Percentiles rank a stretch among this genome's conserved stretches.
Evolutionary conservation across 1,140 invertebrate species (phyloP).

Genomic region (Drosophila neocordata): DNA sequence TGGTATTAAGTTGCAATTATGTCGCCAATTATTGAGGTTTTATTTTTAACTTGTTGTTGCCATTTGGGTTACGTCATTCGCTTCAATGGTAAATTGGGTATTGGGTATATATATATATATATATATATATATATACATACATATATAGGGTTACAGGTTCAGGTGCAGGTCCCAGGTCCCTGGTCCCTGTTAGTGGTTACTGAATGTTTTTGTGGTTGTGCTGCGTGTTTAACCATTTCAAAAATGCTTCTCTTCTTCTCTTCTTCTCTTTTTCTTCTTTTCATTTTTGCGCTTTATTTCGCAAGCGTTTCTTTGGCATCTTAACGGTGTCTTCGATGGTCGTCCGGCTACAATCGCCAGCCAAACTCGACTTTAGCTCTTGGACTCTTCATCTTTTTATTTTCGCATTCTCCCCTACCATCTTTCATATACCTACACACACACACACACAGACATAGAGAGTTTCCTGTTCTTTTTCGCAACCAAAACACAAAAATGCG

Average conservation of each 20-base stretch:
- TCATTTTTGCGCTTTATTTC: conserved; percentile 56
- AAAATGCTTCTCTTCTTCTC: conserved; percentile 30
- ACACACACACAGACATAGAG: conserved; percentile 5
- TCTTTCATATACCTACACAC: neutral
- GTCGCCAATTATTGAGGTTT: conserved; percentile 80
- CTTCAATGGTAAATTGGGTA: conserved; percentile 29
- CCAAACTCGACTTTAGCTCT: conserved; percentile 35
- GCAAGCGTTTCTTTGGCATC: conserved; percentile 33
- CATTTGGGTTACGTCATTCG: conserved; percentile 52
- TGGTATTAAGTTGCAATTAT: conserved; percentile 81
- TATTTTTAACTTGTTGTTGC: conserved; percentile 75
- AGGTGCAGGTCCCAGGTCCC: conserved; percentile 33
- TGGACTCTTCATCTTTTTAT: conserved; percentile 67
- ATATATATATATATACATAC: no score
- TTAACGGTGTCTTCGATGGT: conserved; percentile 36
- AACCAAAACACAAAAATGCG: conserved; percentile 68
- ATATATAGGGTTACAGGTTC: conserved; percentile 60
- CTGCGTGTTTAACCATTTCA: conserved; percentile 69
- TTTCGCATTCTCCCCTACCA: conserved; percentile 48
- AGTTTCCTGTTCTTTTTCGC: conserved; percentile 81
- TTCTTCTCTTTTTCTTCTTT: no score
- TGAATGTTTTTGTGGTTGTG: conserved; percentile 17
- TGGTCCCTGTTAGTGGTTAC: conserved; percentile 21
- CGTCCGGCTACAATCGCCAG: conserved; percentile 73
- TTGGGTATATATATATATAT: no score